These are phyloP conservation scores for Drosophila bifasciata DNA, from an alignment of 1,140 invertebrate species.

Conservation along the genomic window DNA sequence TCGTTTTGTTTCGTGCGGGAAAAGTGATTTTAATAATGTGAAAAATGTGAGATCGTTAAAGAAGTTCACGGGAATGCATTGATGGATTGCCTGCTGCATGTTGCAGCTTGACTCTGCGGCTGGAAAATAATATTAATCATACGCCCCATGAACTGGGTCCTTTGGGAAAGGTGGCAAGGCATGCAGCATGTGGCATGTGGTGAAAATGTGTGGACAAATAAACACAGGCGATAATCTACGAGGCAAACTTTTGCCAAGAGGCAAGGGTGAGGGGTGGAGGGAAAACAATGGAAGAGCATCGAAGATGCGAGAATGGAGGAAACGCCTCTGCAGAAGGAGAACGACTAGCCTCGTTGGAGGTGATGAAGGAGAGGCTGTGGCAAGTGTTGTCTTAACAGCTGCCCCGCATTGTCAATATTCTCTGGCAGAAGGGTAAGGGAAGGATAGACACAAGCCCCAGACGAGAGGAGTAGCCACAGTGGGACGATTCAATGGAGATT, in stretches of 20 bases:
- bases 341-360: conserved; percentile 28
- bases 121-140: conserved; percentile 66
- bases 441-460: too few relatives aligned
- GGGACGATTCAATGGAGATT: too few relatives aligned
- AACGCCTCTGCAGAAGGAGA: conserved; percentile 3
- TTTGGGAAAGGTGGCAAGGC: conserved; percentile 38
- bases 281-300: conserved; percentile 14
- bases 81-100: conserved; percentile 45
- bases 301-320: background rate
- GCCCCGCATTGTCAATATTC: conserved; percentile 64
- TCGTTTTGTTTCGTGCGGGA: conserved; percentile 13
- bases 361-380: conserved; percentile 30
- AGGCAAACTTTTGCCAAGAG: conserved; percentile 54
- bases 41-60: conserved; percentile 63
- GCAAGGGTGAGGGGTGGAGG: conserved; percentile 19
- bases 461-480: too few relatives aligned
- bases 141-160: conserved; percentile 50
- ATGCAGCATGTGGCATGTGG: background rate
- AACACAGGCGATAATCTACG: conserved; percentile 69
- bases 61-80: conserved; percentile 31
- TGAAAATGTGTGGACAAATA: conserved; percentile 64
- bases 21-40: conserved; percentile 78
- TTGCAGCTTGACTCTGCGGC: conserved; percentile 10
- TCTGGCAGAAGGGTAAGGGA: background rate
- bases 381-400: conserved; percentile 58